Percentiles rank a stretch among this genome's conserved stretches.
phyloP scores from a whole-genome alignment of 2,113 vertebrate genomes.

The Lampris incognitus region DNA sequence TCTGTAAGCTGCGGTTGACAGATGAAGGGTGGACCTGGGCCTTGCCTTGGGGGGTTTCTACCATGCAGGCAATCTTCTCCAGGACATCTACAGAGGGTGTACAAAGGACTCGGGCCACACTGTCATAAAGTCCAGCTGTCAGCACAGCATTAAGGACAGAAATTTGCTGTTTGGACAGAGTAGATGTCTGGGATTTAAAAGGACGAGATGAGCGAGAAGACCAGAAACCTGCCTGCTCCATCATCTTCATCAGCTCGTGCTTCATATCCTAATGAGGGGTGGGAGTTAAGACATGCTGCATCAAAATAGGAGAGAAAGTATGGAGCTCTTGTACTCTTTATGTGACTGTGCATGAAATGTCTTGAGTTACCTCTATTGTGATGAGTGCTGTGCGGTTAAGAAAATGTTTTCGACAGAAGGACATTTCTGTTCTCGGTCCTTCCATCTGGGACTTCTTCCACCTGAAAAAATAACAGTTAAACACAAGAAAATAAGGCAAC shows the following conservation, averaged over 20 bases:
- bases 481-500: not conserved
- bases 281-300: not conserved
- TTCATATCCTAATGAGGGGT: slow-evolving; percentile 87
- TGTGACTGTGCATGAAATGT: slow-evolving; percentile 1
- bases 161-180: slow-evolving; percentile 83
- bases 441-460: slow-evolving; percentile 89
- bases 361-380: slow-evolving; percentile 90
- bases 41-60: slow-evolving; percentile 94
- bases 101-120: slow-evolving; percentile 87
- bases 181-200: slow-evolving; percentile 23
- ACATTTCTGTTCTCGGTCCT: slow-evolving; percentile 86
- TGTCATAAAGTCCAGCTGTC: slow-evolving; percentile 95
- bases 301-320: not conserved
- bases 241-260: slow-evolving; percentile 90
- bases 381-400: slow-evolving; percentile 92
- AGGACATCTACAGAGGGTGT: slow-evolving; percentile 90
- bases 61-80: slow-evolving; percentile 88
- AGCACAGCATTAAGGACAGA: slow-evolving; percentile 91
- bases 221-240: slow-evolving; percentile 91
- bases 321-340: not conserved
- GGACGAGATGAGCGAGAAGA: slow-evolving; percentile 52
- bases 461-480: slow-evolving; percentile 65
- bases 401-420: slow-evolving; percentile 91
- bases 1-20: slow-evolving; percentile 92
- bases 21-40: slow-evolving; percentile 96